Evolutionary conservation across 2,888 invertebrate genomes (phyloP), one percentile per base, ranked within the genome.

Genomic region (Marronus borbonicus): DNA sequence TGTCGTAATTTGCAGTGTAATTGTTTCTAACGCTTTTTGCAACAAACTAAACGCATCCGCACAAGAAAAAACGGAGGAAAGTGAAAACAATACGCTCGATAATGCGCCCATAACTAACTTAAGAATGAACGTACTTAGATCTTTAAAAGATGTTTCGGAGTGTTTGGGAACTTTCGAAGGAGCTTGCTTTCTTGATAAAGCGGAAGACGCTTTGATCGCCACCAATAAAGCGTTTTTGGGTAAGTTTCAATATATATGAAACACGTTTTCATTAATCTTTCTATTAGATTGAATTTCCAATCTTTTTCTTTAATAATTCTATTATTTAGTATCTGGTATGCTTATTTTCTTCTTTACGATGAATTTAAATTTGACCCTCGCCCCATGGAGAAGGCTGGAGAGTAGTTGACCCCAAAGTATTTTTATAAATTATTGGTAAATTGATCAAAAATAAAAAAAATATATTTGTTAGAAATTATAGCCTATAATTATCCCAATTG

Each of bases 131-230:
- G 65, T 60, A 20, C 52, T 72, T 31, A 72, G 77, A 60, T 66
- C 74, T 31, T 65, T 79, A 39, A 74, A n/a, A 28, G 79, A 72
- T 17, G 36, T 77, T 17, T 49, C 60, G n/a, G 31, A 52, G 55
- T 79, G 79, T 77, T 69, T 81, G 70, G 78, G 80, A 58, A 12
- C 77, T 28, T 79, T 82, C 31, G 82, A 84, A 70, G 75, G 77
- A 50, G 72, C 77, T 7, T 84, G 84, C 65, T 69, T 81, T 20
- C 69, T 83, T 60, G 81, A 83, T 75, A 80, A 79, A 62, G 80
- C 81, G 7, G 80, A 83, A 74, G 77, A 81, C 36, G 52, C 79
- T 39, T 79, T 81, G 3, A 31, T 79, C n/a, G 76, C 70, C 31
- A 76, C 76, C 14, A 79, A 79, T 52, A 65, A 62, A 65, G 69